Evolutionary conservation across 2,888 invertebrate species (phyloP).

Genomic region (Gryllus longicercus): DNA sequence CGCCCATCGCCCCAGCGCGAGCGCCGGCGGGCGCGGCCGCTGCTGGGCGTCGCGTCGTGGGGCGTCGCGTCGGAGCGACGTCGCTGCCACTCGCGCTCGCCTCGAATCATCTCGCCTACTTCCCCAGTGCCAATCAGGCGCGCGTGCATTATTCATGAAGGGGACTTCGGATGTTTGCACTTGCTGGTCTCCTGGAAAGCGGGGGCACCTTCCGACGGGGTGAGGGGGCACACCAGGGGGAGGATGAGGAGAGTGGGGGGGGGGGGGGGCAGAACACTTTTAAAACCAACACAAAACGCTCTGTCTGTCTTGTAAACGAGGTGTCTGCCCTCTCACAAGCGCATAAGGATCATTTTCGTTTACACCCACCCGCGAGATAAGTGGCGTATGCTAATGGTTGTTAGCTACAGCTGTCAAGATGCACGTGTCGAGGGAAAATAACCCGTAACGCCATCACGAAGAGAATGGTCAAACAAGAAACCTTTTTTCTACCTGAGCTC

Average conservation of each 20-base stretch:
- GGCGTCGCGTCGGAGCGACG: no score
- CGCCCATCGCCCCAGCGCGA: no score
- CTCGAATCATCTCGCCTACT: not conserved
- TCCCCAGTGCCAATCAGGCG: not conserved
- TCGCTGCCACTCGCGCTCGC: not conserved
- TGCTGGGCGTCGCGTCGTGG: no score
- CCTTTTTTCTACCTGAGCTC: slow-evolving; percentile 25
- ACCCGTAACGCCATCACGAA: slow-evolving; percentile 26
- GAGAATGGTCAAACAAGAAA: slow-evolving; percentile 29
- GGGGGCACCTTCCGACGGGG: not conserved
- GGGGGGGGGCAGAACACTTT: slow-evolving; percentile 18
- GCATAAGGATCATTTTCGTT: slow-evolving; percentile 26
- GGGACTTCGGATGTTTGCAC: slow-evolving; percentile 22
- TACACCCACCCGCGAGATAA: slow-evolving; percentile 24
- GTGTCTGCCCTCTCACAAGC: slow-evolving; percentile 24
- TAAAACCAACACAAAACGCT: slow-evolving; percentile 19
- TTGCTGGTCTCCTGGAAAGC: slow-evolving; percentile 12
- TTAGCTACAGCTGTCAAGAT: slow-evolving; percentile 29
- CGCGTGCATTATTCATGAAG: slow-evolving; percentile 21
- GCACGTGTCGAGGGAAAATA: slow-evolving; percentile 28
- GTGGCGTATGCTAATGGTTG: slow-evolving; percentile 26
- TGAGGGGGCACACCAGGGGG: no score
- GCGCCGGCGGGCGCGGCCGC: no score
- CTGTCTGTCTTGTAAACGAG: slow-evolving; percentile 23
- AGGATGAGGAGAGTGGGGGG: not conserved